Evolutionary conservation across 1,140 invertebrate species (phyloP).

Genomic region (Oreohelix idahoensis): DNA sequence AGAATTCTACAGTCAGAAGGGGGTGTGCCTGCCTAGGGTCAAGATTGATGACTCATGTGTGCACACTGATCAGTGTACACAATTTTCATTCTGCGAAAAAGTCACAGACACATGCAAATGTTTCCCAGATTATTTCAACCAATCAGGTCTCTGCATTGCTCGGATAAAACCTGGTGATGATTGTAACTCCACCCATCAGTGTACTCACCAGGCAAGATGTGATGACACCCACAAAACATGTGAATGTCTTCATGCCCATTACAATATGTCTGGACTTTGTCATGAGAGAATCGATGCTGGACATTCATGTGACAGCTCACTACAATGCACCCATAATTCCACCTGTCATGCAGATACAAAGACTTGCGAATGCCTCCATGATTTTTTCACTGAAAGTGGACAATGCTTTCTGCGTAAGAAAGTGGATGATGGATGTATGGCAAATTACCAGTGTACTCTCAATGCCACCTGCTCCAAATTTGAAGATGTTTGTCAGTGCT

Average conservation of each 20-base stretch:
- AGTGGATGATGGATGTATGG: slow-evolving; percentile 25
- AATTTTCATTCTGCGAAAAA: slow-evolving; percentile 6
- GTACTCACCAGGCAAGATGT: slow-evolving; percentile 37
- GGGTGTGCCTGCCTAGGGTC: slow-evolving; percentile 14
- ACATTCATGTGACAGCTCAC: not conserved
- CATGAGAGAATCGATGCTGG: not conserved
- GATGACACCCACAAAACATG: slow-evolving; percentile 26
- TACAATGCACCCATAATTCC: slow-evolving; percentile 6
- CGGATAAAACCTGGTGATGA: not conserved
- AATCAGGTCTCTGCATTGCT: slow-evolving; percentile 28
- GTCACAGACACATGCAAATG: slow-evolving; percentile 36
- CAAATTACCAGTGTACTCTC: slow-evolving; percentile 36
- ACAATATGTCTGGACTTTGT: slow-evolving; percentile 38
- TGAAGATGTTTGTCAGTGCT: slow-evolving; percentile 41
- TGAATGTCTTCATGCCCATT: slow-evolving; percentile 31
- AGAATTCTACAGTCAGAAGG: slow-evolving; percentile 33
- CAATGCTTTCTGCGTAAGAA: slow-evolving; percentile 4
- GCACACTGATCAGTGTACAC: slow-evolving; percentile 7
- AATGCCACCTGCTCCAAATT: slow-evolving; percentile 40
- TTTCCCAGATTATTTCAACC: slow-evolving; percentile 31
- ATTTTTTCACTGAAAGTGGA: slow-evolving; percentile 18
- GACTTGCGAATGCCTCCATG: not conserved
- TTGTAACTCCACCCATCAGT: slow-evolving; percentile 26
- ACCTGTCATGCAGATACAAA: slow-evolving; percentile 2
- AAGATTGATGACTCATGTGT: not conserved